Conservation (phyloP, 2,888 invertebrate species). For the Leptopilina syphax region DNA sequence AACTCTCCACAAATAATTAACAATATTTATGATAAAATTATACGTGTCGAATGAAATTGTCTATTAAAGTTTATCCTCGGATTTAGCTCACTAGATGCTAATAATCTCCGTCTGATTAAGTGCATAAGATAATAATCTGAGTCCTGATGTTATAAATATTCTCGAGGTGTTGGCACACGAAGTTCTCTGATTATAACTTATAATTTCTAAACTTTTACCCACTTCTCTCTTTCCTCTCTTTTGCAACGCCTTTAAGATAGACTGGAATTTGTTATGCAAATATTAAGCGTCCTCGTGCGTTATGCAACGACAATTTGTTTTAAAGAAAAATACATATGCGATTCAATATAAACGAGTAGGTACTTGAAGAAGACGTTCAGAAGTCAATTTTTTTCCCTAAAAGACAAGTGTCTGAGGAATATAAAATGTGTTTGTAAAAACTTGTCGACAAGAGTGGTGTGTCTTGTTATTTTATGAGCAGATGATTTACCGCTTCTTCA, state of each 20-base stretch:
- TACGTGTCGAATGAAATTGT: not conserved
- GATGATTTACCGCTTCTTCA: not conserved
- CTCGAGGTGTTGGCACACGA: not conserved
- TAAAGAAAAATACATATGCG: slow-evolving; percentile 1
- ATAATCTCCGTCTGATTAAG: not conserved
- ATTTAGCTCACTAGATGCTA: not conserved
- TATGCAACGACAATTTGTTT: slow-evolving; percentile 8
- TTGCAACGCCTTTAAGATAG: slow-evolving; percentile 24
- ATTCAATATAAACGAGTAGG: not conserved
- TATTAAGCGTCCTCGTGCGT: slow-evolving; percentile 14
- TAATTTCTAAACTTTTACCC: slow-evolving; percentile 7
- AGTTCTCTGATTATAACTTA: not conserved
- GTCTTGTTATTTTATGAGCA: not conserved
- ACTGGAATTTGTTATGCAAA: slow-evolving; percentile 37
- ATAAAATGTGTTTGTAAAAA: slow-evolving; percentile 5
- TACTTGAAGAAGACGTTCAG: slow-evolving; percentile 24
- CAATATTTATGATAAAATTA: not conserved
- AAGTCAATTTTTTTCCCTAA: not conserved
- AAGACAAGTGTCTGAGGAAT: slow-evolving; percentile 4
- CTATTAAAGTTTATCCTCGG: not conserved
- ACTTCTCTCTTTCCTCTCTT: not conserved
- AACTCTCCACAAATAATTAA: slow-evolving; percentile 13
- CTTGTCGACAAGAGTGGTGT: slow-evolving; percentile 3
- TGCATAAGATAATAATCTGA: not conserved
- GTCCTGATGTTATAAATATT: not conserved